Percentiles rank a stretch among this genome's conserved stretches.
Conservation (phyloP, 2,113 vertebrate species). For the Ceyx margarethae region DNA sequence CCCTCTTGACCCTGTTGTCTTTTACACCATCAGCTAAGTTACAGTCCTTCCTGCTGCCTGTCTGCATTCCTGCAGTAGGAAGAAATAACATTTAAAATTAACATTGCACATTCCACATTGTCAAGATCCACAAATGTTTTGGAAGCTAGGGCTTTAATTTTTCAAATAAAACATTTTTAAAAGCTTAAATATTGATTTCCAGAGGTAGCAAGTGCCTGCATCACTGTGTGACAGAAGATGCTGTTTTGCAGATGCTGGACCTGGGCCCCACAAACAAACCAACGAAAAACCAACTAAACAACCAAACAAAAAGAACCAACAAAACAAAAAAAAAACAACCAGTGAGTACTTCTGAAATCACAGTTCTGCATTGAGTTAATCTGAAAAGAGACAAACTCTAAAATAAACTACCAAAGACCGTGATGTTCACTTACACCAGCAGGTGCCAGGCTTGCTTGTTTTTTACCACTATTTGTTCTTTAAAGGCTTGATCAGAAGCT, state of each 20-base stretch:
- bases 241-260: neutral
- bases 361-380: neutral
- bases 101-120: neutral
- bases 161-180: neutral
- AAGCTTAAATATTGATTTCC: neutral
- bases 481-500: neutral
- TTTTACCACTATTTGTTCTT: neutral
- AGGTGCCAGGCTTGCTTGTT: conserved; percentile 44
- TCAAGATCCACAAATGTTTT: neutral
- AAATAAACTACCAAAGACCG: neutral
- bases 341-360: neutral
- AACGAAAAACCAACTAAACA: neutral
- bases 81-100: neutral
- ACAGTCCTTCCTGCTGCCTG: neutral
- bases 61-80: fast-evolving
- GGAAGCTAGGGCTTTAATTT: neutral
- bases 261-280: neutral
- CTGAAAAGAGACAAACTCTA: neutral
- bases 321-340: neutral
- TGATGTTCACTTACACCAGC: neutral
- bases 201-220: neutral
- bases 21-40: neutral
- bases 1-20: neutral
- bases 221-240: neutral
- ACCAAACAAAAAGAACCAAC: too few relatives aligned